Conservation (phyloP, 2,797 vertebrate species). For the Tolypeutes matacus region DNA sequence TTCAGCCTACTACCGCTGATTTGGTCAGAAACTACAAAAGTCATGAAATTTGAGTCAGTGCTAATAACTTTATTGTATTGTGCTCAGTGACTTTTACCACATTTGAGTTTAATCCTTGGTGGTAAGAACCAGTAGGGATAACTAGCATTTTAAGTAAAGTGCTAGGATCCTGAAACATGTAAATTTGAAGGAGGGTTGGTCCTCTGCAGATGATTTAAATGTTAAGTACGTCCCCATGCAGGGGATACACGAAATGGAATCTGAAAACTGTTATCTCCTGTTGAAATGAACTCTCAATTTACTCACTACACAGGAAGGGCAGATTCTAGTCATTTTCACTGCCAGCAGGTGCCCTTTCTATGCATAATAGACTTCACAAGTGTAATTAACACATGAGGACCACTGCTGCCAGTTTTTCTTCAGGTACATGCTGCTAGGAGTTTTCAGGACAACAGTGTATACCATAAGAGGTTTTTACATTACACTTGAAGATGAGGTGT, state of each 20-base stretch:
- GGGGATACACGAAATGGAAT: constrained; percentile 89
- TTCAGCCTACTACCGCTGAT: constrained; percentile 28
- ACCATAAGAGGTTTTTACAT: constrained; percentile 82
- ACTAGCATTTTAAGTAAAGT: constrained; percentile 84
- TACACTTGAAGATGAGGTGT: constrained; percentile 81
- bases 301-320: constrained; percentile 89
- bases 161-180: constrained; percentile 87
- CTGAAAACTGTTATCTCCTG: constrained; percentile 92
- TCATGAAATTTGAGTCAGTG: constrained; percentile 74
- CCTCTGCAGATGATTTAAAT: constrained; percentile 91
- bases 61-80: constrained; percentile 79
- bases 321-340: constrained; percentile 94
- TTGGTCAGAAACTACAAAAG: constrained; percentile 69
- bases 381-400: constrained; percentile 97
- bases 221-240: constrained; percentile 90
- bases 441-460: constrained; percentile 86
- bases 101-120: constrained; percentile 70
- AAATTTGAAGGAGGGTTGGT: constrained; percentile 88
- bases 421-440: constrained; percentile 89
- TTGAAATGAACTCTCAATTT: constrained; percentile 90
- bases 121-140: constrained; percentile 78
- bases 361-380: constrained; percentile 95
- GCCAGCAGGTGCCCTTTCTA: constrained; percentile 96
- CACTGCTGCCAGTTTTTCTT: constrained; percentile 88
- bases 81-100: constrained; percentile 66